phyloP scores from a whole-genome alignment of 2,888 invertebrate species.

The Leptinotarsa tumamoca region DNA sequence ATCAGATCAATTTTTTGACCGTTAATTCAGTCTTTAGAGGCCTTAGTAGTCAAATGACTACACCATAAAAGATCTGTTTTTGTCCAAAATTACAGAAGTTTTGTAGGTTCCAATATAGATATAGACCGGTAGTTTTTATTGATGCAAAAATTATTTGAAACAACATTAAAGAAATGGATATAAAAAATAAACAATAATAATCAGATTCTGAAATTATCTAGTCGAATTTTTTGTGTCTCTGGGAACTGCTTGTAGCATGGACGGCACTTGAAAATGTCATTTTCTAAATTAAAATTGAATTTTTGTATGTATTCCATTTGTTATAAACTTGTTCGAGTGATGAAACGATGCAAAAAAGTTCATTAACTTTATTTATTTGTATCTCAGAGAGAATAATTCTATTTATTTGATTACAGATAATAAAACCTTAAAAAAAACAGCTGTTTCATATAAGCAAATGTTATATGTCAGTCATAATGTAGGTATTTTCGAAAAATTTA shows the following conservation, averaged over 20 bases:
- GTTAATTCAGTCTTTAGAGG: slow-evolving; percentile 42
- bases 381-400: slow-evolving; percentile 51
- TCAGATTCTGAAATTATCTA: neutral
- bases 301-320: slow-evolving; percentile 39
- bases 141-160: neutral
- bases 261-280: slow-evolving; percentile 44
- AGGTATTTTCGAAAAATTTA: slow-evolving; percentile 40
- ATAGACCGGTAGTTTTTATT: slow-evolving; percentile 11
- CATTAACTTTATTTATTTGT: slow-evolving; percentile 42
- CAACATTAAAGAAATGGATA: neutral
- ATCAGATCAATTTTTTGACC: slow-evolving; percentile 31
- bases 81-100: slow-evolving; percentile 26
- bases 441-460: slow-evolving; percentile 52
- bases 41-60: slow-evolving; percentile 43
- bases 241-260: neutral
- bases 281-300: slow-evolving; percentile 31
- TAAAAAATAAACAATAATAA: no score
- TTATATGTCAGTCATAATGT: slow-evolving; percentile 52
- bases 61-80: slow-evolving; percentile 30
- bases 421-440: slow-evolving; percentile 53
- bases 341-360: slow-evolving; percentile 41
- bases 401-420: slow-evolving; percentile 56
- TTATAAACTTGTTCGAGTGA: slow-evolving; percentile 30
- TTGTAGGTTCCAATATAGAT: slow-evolving; percentile 3
- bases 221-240: neutral